phyloP scores from a whole-genome alignment of 37 sponge, comb jelly and placozoan genomes.

The Ianthella basta region DNA sequence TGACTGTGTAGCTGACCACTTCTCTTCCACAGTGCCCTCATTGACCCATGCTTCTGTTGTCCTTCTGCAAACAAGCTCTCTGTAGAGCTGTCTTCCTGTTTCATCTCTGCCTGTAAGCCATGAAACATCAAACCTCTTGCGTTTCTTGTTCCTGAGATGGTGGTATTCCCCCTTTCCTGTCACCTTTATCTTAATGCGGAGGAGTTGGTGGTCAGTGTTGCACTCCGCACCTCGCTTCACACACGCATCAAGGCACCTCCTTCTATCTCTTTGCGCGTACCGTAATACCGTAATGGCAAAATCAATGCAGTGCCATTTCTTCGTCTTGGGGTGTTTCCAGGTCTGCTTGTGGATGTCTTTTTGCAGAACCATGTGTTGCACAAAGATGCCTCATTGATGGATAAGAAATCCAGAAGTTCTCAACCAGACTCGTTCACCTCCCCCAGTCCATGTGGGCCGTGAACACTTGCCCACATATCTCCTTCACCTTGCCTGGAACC shows the following conservation, averaged over 20 bases:
- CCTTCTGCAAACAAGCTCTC: no score
- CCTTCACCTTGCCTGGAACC: constrained; percentile 1
- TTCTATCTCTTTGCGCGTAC: constrained; percentile 11
- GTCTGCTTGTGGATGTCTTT: constrained; percentile 45
- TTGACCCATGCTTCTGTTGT: no score
- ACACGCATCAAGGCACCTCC: constrained; percentile 27
- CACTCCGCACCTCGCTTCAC: constrained; percentile 31
- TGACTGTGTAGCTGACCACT: no score
- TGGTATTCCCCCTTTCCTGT: no score
- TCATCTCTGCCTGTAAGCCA: no score
- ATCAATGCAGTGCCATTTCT: constrained; percentile 31
- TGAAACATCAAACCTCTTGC: no score
- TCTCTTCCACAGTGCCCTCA: no score
- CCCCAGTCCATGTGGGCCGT: constrained; percentile 8
- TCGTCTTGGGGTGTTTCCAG: no score
- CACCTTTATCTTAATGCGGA: no score
- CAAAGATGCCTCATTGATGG: constrained; percentile 11
- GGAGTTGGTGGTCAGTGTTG: constrained; percentile 6
- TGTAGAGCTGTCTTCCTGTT: no score
- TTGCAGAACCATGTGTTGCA: constrained; percentile 44
- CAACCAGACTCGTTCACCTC: constrained; percentile 15
- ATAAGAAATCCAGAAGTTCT: constrained; percentile 11
- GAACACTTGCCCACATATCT: constrained; percentile 17
- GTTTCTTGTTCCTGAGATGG: no score
- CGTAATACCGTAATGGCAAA: constrained; percentile 20